Evolutionary conservation across 1,140 invertebrate species (phyloP).

Genomic region (Polyergus mexicanus): DNA sequence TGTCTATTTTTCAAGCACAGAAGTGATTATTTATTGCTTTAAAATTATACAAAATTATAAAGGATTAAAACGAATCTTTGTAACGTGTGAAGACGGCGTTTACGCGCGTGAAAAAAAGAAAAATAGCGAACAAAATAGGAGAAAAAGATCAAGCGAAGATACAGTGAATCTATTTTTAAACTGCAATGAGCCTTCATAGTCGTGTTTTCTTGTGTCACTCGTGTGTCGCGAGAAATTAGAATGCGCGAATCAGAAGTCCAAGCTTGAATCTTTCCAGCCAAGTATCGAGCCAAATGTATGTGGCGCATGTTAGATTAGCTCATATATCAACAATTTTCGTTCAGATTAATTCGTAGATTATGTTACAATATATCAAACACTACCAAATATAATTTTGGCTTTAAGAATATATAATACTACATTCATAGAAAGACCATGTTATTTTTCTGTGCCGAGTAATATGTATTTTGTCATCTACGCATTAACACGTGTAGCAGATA

Average conservation of each 20-base stretch:
- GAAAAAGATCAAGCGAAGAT: constrained; percentile 45
- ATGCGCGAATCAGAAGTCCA: constrained; percentile 9
- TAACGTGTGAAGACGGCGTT: neutral
- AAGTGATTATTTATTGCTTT: constrained; percentile 10
- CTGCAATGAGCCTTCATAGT: constrained; percentile 36
- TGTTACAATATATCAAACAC: neutral
- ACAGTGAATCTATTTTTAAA: constrained; percentile 66
- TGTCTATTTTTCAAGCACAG: neutral
- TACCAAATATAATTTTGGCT: constrained; percentile 49
- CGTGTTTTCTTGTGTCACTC: constrained; percentile 30
- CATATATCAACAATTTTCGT: constrained; percentile 19
- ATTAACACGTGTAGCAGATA: too few species aligned
- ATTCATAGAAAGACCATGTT: neutral
- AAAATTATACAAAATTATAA: neutral
- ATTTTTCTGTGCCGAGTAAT: neutral
- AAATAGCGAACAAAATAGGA: neutral
- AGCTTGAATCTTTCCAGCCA: constrained; percentile 4
- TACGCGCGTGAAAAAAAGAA: constrained; percentile 21
- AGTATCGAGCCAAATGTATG: constrained; percentile 50
- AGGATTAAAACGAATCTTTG: neutral
- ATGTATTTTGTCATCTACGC: neutral
- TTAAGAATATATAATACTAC: neutral
- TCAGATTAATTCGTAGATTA: neutral
- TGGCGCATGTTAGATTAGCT: constrained; percentile 18
- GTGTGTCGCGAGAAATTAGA: constrained; percentile 41